Percentiles rank a stretch among this genome's conserved stretches.
Conservation (phyloP, 2,888 invertebrate genomes). For the Drosophila multiciliata region DNA sequence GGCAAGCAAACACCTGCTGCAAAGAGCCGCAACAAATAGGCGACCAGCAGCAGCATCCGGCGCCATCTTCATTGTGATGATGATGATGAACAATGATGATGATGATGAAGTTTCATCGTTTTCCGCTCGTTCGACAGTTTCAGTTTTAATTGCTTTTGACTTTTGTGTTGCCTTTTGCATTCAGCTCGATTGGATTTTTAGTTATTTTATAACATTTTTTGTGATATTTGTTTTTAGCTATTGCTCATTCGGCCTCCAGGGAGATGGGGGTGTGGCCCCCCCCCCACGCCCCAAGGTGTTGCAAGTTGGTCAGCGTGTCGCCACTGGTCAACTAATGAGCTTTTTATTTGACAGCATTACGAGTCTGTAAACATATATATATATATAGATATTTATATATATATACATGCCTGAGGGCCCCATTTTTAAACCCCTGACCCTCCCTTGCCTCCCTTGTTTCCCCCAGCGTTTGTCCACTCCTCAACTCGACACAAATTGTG, state of each 20-base stretch:
- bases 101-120: constrained; percentile 20
- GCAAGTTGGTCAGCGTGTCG: constrained; percentile 69
- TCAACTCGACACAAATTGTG: constrained; percentile 60
- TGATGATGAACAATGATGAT: constrained; percentile 23
- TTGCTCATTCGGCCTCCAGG: constrained; percentile 22
- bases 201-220: constrained; percentile 27
- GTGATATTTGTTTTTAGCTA: constrained; percentile 15
- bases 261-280: constrained; percentile 21
- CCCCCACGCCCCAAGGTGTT: constrained; percentile 37
- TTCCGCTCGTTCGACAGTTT: constrained; percentile 54
- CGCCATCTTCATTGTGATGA: constrained; percentile 21
- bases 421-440: too few relatives aligned
- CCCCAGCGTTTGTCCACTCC: constrained; percentile 36
- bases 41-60: constrained; percentile 1
- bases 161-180: constrained; percentile 30
- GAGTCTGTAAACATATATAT: too few relatives aligned
- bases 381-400: background rate
- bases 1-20: constrained; percentile 26
- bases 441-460: constrained; percentile 1
- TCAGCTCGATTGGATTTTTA: constrained; percentile 24
- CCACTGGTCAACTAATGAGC: constrained; percentile 70
- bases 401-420: constrained; percentile 5
- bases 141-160: constrained; percentile 72
- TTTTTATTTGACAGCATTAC: constrained; percentile 70
- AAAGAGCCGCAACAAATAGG: constrained; percentile 11